Evolutionary conservation across 1,140 invertebrate species (phyloP), one percentile per base, ranked within the genome.

Genomic region (Sycophila sp.): DNA sequence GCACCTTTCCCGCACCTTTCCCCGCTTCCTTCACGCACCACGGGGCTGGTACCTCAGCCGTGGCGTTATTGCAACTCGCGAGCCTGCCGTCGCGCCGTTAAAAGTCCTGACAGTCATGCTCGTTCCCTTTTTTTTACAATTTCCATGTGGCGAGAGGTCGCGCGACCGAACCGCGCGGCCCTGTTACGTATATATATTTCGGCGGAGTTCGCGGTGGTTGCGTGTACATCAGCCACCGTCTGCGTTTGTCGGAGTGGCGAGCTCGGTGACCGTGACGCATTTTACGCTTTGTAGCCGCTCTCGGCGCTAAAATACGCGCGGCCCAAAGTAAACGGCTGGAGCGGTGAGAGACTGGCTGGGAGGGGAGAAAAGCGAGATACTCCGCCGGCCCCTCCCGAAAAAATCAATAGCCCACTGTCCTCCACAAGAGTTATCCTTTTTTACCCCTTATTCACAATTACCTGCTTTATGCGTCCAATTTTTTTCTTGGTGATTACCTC

Each of bases 191-290:
- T 22, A 36, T 53, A 64, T 38, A 64, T 64, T 53, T 26, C 71
- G 74, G 75, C 68, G 71, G 75, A 78, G 76, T 75, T 75, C 66
- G 72, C 71, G 73, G 77, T 75, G 75, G 73, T 45, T 60, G 40
- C 75, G 69, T 75, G 66, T 77, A 78, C 76, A 80, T 79, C 77
- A 79, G 75, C 69, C 22, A 71, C 65, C n/a, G n/a, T 76, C 56
- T 69, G 58, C 24, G 19, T 47, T 56, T 36, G 68, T 67, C 13
- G 17, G 32, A 36, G 7, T 19, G 28, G 53, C 69, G 58, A 17
- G 67, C 67, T 74, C 75, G 51, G 73, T 77, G 75, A 76, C 77
- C 75, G 73, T 78, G 75, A 77, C 71, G 75, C 72, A 75, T 80
- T 80, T 79, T 76, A 67, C 75, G 69, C 73, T 75, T 47, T 69